Conservation (phyloP, 2,797 vertebrate genomes). For the Apogon talboti region DNA sequence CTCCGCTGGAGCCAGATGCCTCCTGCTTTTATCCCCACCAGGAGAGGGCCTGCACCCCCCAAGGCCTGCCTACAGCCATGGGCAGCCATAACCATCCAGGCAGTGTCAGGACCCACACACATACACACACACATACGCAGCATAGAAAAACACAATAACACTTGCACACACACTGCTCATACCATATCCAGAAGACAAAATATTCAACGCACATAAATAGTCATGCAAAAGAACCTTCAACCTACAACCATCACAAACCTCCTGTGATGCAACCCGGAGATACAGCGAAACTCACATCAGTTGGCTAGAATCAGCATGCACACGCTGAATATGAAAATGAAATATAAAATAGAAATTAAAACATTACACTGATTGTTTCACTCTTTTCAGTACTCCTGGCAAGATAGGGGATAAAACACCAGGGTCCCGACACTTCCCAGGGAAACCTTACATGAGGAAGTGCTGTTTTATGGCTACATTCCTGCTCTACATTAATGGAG, state of each 20-base stretch:
- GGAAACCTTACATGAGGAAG: conserved; percentile 77
- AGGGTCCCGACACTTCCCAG: conserved; percentile 55
- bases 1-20: conserved; percentile 96
- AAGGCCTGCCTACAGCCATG: conserved; percentile 90
- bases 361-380: conserved; percentile 29
- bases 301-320: not conserved
- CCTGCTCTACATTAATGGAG: conserved; percentile 83
- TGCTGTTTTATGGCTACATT: conserved; percentile 82
- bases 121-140: conserved; percentile 30
- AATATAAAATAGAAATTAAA: conserved; percentile 20
- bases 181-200: conserved; percentile 69
- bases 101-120: conserved; percentile 80
- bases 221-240: conserved; percentile 56
- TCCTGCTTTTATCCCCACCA: conserved; percentile 94
- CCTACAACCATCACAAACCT: conserved; percentile 34
- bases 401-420: conserved; percentile 54
- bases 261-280: conserved; percentile 44
- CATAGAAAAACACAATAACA: conserved; percentile 29
- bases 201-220: conserved; percentile 73
- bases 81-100: conserved; percentile 90
- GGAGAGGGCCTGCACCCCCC: conserved; percentile 85
- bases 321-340: conserved; percentile 23
- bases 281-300: conserved; percentile 7
- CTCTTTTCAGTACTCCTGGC: conserved; percentile 36
- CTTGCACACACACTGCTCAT: conserved; percentile 36